Evolutionary conservation across 2,888 invertebrate species (phyloP), one percentile per base, ranked within the genome.

Genomic region (Andrena praecox): DNA sequence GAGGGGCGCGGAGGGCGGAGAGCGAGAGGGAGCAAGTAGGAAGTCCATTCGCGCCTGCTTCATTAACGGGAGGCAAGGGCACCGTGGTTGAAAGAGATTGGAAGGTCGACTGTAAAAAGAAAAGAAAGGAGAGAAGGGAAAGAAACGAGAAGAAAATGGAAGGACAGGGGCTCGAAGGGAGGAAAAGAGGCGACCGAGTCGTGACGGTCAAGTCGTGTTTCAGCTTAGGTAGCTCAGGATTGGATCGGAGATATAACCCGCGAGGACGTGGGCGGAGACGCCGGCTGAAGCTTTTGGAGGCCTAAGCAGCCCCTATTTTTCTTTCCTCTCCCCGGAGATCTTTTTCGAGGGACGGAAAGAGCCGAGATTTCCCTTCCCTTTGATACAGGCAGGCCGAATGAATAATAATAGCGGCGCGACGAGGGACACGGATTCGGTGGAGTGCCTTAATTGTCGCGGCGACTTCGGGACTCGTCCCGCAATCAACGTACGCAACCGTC

Each of bases 31-130:
- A 33, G 33, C 24, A 62, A 79, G 72, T 56, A 64, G 73, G 73
- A 70, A 81, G 81, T 80, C 67, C 71, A 83, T 77, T 80, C 84
- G 75, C 71, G 82, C 64, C 63, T 74, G 82, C 85, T 85, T 85
- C 85, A 71, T 85, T 85, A 85, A 81, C 82, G 74, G 12, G 48
- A 68, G 77, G 85, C 82, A 82, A 82, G 85, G 84, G 79, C 77
- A 71, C 33, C 76, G 73, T 63, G 85, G 76, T 74, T 80, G 71
- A 74, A 73, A 69, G 69, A 79, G 79, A 85, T 85, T 85, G 85
- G 85, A 82, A 82, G 85, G 85, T 79, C 78, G 85, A 63, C 64
- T 62, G 78, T 20, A 52, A 31, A 50, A 35, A 60, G 52, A 50
- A 79, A 33, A 42, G 3, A 48, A 6, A 52, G n/a, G n/a, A 20